phyloP scores from a whole-genome alignment of 2,888 invertebrate species.

The Iphiclides podalirius region DNA sequence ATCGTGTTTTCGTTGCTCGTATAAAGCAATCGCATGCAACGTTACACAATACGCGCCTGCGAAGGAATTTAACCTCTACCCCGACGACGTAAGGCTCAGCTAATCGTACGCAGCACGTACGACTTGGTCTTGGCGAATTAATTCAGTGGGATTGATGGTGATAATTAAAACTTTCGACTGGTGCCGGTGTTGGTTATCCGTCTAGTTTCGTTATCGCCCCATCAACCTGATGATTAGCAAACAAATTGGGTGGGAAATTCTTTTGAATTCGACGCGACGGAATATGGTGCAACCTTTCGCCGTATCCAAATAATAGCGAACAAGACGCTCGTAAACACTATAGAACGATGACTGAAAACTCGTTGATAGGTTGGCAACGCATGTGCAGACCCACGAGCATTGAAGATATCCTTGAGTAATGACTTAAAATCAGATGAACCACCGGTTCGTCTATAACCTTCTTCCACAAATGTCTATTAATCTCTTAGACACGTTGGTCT shows the following conservation, averaged over 20 bases:
- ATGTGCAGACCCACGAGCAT: too few relatives aligned
- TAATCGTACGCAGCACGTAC: slow-evolving; percentile 14
- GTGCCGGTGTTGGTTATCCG: slow-evolving; percentile 37
- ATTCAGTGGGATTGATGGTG: slow-evolving; percentile 42
- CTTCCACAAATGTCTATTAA: too few relatives aligned
- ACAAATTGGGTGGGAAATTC: slow-evolving; percentile 35
- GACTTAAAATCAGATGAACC: too few relatives aligned
- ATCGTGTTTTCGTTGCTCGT: slow-evolving; percentile 43
- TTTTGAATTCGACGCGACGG: slow-evolving; percentile 22
- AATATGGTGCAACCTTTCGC: slow-evolving; percentile 24
- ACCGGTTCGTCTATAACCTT: too few relatives aligned
- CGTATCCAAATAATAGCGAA: too few relatives aligned
- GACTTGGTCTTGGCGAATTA: slow-evolving; percentile 26
- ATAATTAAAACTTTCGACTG: slow-evolving; percentile 67
- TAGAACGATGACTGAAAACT: too few relatives aligned
- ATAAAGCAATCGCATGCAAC: slow-evolving; percentile 30
- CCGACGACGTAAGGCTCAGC: background rate
- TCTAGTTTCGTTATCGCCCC: slow-evolving; percentile 37
- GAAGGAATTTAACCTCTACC: slow-evolving; percentile 7
- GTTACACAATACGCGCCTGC: slow-evolving; percentile 10
- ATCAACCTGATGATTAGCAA: slow-evolving; percentile 25
- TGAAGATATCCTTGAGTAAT: too few relatives aligned
- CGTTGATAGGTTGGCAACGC: too few relatives aligned
- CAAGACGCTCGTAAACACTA: too few relatives aligned
- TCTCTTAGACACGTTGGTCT: too few relatives aligned